These are phyloP conservation scores for Zaprionus africanus DNA, from an alignment of 1,140 invertebrate genomes.

Conservation along the genomic window DNA sequence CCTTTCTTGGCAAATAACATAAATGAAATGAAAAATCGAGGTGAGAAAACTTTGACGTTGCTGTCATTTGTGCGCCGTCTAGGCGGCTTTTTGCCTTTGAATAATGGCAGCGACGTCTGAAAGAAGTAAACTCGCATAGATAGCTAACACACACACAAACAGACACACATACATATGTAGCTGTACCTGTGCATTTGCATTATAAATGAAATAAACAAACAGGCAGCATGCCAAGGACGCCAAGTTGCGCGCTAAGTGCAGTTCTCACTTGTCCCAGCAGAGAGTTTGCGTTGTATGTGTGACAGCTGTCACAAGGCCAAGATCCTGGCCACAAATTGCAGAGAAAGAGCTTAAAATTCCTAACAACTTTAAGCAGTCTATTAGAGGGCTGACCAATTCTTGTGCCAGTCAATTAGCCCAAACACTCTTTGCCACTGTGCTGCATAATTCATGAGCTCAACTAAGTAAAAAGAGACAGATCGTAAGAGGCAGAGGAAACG, in stretches of 20 bases:
- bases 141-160: slow-evolving; percentile 13
- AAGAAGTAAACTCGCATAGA: slow-evolving; percentile 32
- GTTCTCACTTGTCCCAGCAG: slow-evolving; percentile 49
- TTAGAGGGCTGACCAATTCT: slow-evolving; percentile 19
- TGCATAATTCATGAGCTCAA: slow-evolving; percentile 46
- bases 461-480: background rate
- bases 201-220: slow-evolving; percentile 74
- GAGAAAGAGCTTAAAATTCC: background rate
- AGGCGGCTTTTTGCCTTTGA: slow-evolving; percentile 47
- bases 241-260: slow-evolving; percentile 43
- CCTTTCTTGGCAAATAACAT: slow-evolving; percentile 26
- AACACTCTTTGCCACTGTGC: slow-evolving; percentile 31
- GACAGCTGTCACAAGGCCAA: slow-evolving; percentile 3
- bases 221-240: slow-evolving; percentile 9
- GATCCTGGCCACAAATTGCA: background rate
- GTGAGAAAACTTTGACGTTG: slow-evolving; percentile 74
- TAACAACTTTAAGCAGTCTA: slow-evolving; percentile 22
- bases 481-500: background rate
- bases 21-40: slow-evolving; percentile 82
- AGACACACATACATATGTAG: slow-evolving; percentile 26
- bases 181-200: slow-evolving; percentile 48
- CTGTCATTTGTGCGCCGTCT: slow-evolving; percentile 67
- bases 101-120: slow-evolving; percentile 50
- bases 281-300: background rate
- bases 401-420: slow-evolving; percentile 41